These are phyloP conservation scores for Micronycteris hirsuta DNA, from an alignment of 2,113 vertebrate genomes.

Conservation along the genomic window DNA sequence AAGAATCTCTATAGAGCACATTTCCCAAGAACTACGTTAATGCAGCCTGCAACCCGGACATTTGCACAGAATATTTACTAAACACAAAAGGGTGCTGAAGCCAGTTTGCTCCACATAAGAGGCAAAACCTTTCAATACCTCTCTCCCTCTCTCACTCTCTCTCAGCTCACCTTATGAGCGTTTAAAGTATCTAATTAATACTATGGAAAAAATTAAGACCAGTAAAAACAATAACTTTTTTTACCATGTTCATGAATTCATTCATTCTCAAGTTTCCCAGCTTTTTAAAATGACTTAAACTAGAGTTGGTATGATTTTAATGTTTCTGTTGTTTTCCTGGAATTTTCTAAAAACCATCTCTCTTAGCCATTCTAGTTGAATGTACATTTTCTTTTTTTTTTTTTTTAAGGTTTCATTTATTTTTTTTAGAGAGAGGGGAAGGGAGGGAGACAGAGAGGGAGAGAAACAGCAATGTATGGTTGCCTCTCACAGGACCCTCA, in stretches of 20 bases:
- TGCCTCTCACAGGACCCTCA: no score
- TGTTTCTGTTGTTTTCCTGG: neutral
- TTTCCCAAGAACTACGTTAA: neutral
- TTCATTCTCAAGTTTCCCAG: neutral
- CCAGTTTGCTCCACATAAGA: neutral
- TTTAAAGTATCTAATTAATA: neutral
- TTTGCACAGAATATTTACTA: neutral
- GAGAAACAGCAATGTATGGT: no score
- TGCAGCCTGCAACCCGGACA: neutral
- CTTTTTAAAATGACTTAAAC: neutral
- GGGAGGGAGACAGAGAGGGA: no score
- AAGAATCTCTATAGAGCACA: neutral
- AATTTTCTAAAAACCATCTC: neutral
- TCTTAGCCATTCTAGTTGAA: neutral
- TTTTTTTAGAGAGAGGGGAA: no score
- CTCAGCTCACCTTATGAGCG: neutral
- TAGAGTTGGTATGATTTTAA: neutral
- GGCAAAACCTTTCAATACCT: neutral
- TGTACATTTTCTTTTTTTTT: neutral
- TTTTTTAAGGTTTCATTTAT: no score
- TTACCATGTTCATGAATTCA: neutral
- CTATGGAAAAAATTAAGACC: neutral
- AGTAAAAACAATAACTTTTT: neutral
- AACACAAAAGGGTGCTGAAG: conserved; percentile 4
- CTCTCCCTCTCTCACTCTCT: neutral